Evolutionary conservation across 2,797 vertebrate genomes (phyloP).

Genomic region (Sciaenops ocellatus): DNA sequence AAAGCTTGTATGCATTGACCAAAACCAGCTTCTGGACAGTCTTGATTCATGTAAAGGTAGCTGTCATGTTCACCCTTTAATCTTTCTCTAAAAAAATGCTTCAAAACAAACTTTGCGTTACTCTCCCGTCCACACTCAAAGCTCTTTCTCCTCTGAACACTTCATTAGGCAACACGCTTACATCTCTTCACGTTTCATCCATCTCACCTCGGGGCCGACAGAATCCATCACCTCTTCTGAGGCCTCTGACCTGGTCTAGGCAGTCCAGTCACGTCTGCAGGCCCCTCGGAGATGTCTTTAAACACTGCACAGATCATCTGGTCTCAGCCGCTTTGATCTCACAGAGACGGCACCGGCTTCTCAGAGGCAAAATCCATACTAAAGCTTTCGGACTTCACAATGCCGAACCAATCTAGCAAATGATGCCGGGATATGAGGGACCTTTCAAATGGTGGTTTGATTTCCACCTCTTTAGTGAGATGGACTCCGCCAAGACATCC

Average conservation of each 20-base stretch:
- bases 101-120: not conserved
- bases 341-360: slow-evolving; percentile 49
- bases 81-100: slow-evolving; percentile 14
- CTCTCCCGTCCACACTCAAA: not conserved
- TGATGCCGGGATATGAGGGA: slow-evolving; percentile 61
- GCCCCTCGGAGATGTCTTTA: slow-evolving; percentile 58
- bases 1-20: not conserved
- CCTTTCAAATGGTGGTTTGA: slow-evolving; percentile 68
- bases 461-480: slow-evolving; percentile 66
- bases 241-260: slow-evolving; percentile 38
- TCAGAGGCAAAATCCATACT: slow-evolving; percentile 70
- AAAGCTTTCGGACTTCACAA: slow-evolving; percentile 74
- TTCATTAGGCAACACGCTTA: not conserved
- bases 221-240: slow-evolving; percentile 43
- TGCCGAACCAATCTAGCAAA: slow-evolving; percentile 62
- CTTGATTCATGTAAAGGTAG: not conserved
- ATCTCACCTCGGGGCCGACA: slow-evolving; percentile 40
- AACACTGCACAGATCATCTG: slow-evolving; percentile 72
- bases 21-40: not conserved
- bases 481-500: slow-evolving; percentile 52
- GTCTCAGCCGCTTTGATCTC: slow-evolving; percentile 77
- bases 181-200: slow-evolving; percentile 36
- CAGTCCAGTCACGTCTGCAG: slow-evolving; percentile 72
- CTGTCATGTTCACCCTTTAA: not conserved
- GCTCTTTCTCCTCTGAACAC: slow-evolving; percentile 8